Evolutionary conservation across 2,113 vertebrate genomes (phyloP), one percentile per base, ranked within the genome.

Genomic region (Anarhynchus alexandrinus): DNA sequence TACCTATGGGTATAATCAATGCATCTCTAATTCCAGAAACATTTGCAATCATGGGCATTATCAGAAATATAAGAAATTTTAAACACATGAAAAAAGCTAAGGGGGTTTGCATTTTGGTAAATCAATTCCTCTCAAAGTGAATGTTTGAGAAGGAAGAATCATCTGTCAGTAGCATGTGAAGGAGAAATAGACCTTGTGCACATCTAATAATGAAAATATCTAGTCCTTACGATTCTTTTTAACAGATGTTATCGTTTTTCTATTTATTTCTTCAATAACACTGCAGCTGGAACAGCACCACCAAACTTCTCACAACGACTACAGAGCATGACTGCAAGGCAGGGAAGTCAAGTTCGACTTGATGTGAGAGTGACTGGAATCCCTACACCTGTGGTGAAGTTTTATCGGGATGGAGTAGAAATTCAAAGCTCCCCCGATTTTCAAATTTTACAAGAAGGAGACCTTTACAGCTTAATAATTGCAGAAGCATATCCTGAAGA

Each of bases 361-460:
- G 99, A 99, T 49, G 99, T 99, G 81, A 98, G 98, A 93, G 99
- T 99, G 93, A 99, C 99, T 85, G 99, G 99, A 97, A 99, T 99
- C 99, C 99, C 99, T 97, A 98, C 99, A 98, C 99, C 99, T 98
- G 98, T 98, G 97, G 99, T 99, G 97, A 99, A 99, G 98, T 99
- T 99, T 98, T 99, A 99, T 97, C 98, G 99, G 97, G 99, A 99
- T 40, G 99, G 99, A 98, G 99, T 99, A 34, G 99, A 99, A 99
- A 99, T 99, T 94, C 99, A 99, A 98, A 99, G 99, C 98, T 99
- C 99, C 81, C 97, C 98, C 64, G 99, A 99, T 99, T 99, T 99
- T 95, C 98, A 98, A 98, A 99, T 99, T 98, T 97, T 98, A 95
- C 99, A 99, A 97, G 99, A 99, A 92, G 99, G 98, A 96, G 99